Evolutionary conservation across 1,140 invertebrate species (phyloP).

Genomic region (Doryteuthis pealeii): DNA sequence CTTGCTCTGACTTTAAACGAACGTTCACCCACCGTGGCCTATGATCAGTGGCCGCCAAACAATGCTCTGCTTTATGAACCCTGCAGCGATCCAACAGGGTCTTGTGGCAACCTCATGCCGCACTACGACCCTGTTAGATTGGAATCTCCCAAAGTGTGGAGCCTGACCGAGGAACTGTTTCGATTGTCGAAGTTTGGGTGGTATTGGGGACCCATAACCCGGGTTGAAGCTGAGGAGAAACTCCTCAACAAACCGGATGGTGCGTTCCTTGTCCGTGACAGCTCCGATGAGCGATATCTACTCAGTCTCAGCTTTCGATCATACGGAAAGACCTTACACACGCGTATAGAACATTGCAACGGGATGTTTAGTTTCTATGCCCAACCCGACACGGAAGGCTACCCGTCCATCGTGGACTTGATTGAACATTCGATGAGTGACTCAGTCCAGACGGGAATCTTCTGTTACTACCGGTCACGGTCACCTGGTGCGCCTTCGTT

Average conservation of each 20-base stretch:
- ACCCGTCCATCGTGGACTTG: conserved; percentile 70
- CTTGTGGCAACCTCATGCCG: not conserved
- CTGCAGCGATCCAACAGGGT: not conserved
- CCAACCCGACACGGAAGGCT: conserved; percentile 69
- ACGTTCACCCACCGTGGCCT: not conserved
- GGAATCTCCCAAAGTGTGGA: conserved; percentile 49
- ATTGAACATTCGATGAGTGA: conserved; percentile 73
- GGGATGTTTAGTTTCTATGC: conserved; percentile 71
- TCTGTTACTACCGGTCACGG: conserved; percentile 72
- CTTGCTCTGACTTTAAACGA: not conserved
- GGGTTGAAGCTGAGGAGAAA: conserved; percentile 68
- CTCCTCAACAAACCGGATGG: conserved; percentile 74
- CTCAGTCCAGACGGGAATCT: conserved; percentile 67
- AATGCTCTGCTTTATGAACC: not conserved
- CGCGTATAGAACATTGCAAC: conserved; percentile 70
- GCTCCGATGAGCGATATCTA: conserved; percentile 71
- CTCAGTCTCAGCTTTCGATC: conserved; percentile 76
- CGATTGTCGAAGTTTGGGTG: conserved; percentile 68
- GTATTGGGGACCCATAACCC: conserved; percentile 71
- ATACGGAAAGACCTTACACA: conserved; percentile 73
- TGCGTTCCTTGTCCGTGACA: conserved; percentile 77
- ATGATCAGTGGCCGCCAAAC: not conserved
- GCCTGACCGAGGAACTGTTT: conserved; percentile 64
- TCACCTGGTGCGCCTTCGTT: conserved; percentile 70
- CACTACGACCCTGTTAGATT: conserved; percentile 16